Evolutionary conservation across 1,140 invertebrate species (phyloP), one percentile per base, ranked within the genome.

Genomic region (Popillia japonica): DNA sequence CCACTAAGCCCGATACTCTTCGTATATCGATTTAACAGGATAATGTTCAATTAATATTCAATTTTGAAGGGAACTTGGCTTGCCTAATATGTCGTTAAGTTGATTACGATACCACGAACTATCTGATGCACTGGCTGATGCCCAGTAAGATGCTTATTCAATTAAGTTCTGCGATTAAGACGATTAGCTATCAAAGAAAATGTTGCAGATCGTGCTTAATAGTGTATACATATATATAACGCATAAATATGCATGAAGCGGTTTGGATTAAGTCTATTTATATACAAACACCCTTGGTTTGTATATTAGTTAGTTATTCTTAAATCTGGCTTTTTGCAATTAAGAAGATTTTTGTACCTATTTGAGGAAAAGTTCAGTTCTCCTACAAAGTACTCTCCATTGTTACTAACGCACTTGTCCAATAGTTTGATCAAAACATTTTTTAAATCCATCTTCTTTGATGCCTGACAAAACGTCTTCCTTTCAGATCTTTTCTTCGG

Each of bases 11-110:
- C 27, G 27, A 34, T 34, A 11, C 44, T 48, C 14, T 55, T 17
- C 48, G 14, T 55, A 55, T 17, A 68, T 68, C 61, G 61, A 68
- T 68, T 22, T 68, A 68, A 68, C 61, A 14, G 11, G 22, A 68
- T 68, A 68, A 68, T 68, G 22, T 68, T 22, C 61, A 68, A 68
- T 68, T 68, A 68, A 68, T 68, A 68, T 68, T 68, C 61, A 68
- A 68, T 68, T 68, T 68, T 68, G 61, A 68, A 68, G 61, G 61
- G 61, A 68, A 68, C 22, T 68, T 22, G 61, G 61, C 17, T n/a
- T 22, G 61, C 61, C 8, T 68, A 68, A 27, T 68, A 68, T 68
- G 61, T 68, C 61, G 61, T 68, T 68, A 68, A 68, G 61, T 68
- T 34, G 61, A 68, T 68, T 68, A 68, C 61, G 22, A 68, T 7